Percentiles rank a stretch among this genome's conserved stretches.
Conservation (phyloP, 1,140 invertebrate species). For the Chrysoperla carnea region DNA sequence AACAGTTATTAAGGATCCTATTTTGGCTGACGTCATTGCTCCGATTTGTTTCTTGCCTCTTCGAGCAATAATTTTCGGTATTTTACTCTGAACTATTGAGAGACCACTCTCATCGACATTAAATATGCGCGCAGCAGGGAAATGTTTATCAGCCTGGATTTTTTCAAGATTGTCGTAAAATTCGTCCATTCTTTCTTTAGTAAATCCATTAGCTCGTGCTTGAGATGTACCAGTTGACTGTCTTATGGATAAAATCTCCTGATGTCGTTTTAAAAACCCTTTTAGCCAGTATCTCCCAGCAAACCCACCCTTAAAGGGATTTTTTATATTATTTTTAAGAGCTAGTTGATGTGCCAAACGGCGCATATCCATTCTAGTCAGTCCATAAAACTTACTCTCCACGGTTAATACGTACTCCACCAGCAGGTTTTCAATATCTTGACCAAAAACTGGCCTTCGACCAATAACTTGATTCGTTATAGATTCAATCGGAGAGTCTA, state of each 20-base stretch:
- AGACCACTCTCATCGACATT: constrained; percentile 21
- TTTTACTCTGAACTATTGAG: constrained; percentile 15
- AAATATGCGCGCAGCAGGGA: constrained; percentile 14
- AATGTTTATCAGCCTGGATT: constrained; percentile 5
- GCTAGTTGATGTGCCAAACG: constrained; percentile 1
- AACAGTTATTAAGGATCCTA: constrained; percentile 12
- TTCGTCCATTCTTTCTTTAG: background rate
- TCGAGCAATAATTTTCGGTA: constrained; percentile 12
- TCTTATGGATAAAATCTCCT: constrained; percentile 9
- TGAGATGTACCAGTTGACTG: constrained; percentile 13
- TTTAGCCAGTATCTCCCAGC: constrained; percentile 5
- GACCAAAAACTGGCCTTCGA: too few relatives aligned
- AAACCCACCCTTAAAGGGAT: constrained; percentile 4
- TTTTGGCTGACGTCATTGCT: constrained; percentile 15
- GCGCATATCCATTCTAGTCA: constrained; percentile 7
- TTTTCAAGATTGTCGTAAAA: constrained; percentile 3
- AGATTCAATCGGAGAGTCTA: too few relatives aligned
- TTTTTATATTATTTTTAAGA: constrained; percentile 6
- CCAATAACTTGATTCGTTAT: too few relatives aligned
- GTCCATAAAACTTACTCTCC: constrained; percentile 10
- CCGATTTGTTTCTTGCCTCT: constrained; percentile 17
- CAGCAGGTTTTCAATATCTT: constrained; percentile 1
- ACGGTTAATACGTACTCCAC: constrained; percentile 7
- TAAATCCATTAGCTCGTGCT: constrained; percentile 7
- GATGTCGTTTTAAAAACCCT: constrained; percentile 6